Percentiles rank a stretch among this genome's conserved stretches.
These are phyloP conservation scores for Speoplatyrhinus poulsoni DNA, from an alignment of 2,113 vertebrate genomes.

Conservation along the genomic window DNA sequence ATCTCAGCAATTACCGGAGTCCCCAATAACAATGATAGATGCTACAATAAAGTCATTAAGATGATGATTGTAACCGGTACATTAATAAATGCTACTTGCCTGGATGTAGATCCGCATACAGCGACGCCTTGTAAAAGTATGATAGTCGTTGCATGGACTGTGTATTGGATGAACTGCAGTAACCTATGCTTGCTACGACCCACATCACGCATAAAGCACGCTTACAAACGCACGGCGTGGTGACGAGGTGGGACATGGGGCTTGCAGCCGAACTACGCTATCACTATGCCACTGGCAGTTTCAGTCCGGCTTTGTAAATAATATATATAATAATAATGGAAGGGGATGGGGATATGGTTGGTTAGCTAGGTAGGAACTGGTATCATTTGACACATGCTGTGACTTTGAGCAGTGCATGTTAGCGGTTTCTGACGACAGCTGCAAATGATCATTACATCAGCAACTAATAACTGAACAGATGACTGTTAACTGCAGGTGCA, in stretches of 20 bases:
- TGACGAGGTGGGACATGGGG: background rate
- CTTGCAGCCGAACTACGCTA: no score
- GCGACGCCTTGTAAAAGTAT: background rate
- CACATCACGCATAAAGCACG: constrained; percentile 24
- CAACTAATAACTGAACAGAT: background rate
- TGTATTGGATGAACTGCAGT: constrained; percentile 46
- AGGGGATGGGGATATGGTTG: no score
- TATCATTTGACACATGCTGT: constrained; percentile 14
- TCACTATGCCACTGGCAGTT: no score
- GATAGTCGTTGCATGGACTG: constrained; percentile 4
- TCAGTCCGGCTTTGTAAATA: no score
- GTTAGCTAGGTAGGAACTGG: background rate
- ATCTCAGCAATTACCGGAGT: no score
- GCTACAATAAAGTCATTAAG: no score
- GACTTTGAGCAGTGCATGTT: background rate
- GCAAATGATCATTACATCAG: background rate
- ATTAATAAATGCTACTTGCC: constrained; percentile 4
- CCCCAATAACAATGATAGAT: no score
- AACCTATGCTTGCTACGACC: constrained; percentile 44
- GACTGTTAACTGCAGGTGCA: no score
- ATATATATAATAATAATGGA: no score
- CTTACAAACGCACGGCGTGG: constrained; percentile 13
- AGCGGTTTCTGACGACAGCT: constrained; percentile 12
- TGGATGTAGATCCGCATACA: background rate
- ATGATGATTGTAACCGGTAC: no score